Percentiles rank a stretch among this genome's conserved stretches.
Evolutionary conservation across 2,797 vertebrate genomes (phyloP).

Genomic region (Apodemus agrarius): DNA sequence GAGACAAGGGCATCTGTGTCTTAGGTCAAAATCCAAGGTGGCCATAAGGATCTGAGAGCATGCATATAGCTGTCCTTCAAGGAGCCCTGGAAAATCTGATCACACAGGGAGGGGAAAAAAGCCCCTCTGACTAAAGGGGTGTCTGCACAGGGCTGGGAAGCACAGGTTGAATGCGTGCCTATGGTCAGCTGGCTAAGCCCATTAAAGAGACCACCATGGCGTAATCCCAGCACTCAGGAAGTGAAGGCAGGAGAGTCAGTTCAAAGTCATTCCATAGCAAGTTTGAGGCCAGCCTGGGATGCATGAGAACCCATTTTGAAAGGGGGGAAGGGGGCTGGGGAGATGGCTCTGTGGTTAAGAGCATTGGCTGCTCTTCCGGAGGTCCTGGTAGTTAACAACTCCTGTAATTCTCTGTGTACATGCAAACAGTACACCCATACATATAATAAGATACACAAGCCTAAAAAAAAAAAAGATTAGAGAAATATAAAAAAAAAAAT

Average conservation of each 20-base stretch:
- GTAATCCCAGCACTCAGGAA: neutral
- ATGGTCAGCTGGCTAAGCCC: neutral
- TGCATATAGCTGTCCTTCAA: conserved; percentile 17
- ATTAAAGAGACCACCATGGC: neutral
- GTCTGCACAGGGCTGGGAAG: neutral
- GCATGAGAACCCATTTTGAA: neutral
- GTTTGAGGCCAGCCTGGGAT: neutral
- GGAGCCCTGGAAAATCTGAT: conserved; percentile 19
- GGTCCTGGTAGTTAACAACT: neutral
- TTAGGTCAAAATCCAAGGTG: conserved; percentile 45
- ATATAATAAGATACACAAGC: neutral
- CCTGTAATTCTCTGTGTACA: neutral
- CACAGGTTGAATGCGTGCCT: too few species aligned
- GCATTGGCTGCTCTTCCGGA: neutral
- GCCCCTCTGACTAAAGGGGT: neutral
- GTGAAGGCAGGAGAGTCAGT: neutral
- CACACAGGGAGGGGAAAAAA: neutral
- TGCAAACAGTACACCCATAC: neutral
- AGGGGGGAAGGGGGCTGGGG: too few species aligned
- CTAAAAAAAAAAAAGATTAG: neutral
- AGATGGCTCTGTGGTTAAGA: neutral
- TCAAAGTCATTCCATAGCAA: neutral
- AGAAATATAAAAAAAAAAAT: neutral
- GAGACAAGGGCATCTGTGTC: conserved; percentile 40
- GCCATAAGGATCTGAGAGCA: neutral